Evolutionary conservation across 1,140 invertebrate genomes (phyloP).

Genomic region (Drosophila aff.): DNA sequence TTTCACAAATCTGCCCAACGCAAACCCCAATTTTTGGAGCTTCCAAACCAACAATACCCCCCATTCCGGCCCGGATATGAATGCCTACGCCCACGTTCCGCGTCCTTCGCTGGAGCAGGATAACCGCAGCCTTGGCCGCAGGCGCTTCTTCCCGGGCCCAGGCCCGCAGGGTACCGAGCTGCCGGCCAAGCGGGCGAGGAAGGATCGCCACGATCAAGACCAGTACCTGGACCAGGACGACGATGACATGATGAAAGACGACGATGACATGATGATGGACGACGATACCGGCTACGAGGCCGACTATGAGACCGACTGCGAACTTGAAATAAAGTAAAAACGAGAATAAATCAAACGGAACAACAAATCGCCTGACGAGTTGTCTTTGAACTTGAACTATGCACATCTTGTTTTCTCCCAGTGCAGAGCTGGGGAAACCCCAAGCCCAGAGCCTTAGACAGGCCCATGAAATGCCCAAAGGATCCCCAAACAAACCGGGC

Average conservation of each 20-base stretch:
- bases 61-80: not conserved
- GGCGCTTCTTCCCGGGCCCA: not conserved
- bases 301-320: not conserved
- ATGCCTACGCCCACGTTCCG: not conserved
- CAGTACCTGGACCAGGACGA: no score
- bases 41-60: not conserved
- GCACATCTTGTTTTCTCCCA: not conserved
- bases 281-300: not conserved
- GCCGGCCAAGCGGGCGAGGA: not conserved
- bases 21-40: not conserved
- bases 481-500: conserved; percentile 44
- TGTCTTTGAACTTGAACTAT: no score
- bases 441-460: not conserved
- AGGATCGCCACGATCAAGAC: not conserved
- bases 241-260: not conserved
- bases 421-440: conserved; percentile 1
- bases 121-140: not conserved
- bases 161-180: not conserved
- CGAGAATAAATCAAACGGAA: no score
- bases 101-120: no score
- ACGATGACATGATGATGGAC: not conserved
- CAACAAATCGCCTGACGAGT: no score
- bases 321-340: not conserved
- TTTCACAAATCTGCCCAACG: not conserved
- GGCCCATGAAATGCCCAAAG: conserved; percentile 36